Base-by-base conservation (phyloP, 2,797 vertebrate genomes). In the Artibeus jamaicensis region DNA sequence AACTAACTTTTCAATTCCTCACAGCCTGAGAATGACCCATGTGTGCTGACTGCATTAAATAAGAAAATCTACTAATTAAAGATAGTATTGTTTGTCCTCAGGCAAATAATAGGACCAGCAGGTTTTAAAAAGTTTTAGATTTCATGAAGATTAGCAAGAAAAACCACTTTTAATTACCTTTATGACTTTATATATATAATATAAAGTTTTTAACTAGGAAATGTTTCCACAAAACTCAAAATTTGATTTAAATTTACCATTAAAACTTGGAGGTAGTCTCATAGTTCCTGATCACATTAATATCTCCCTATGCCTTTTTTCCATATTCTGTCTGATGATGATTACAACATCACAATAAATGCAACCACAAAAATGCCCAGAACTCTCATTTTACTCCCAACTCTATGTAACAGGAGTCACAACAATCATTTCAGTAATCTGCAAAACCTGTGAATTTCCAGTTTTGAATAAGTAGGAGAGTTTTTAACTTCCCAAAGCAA, bases 111-210 rank as follows among this genome's bases (percentile, higher is more conserved):
- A 59, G 71, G n/a, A 29, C 0, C 76, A 89, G 59, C 46, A 62
- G 50, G n/a, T 22, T 87, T 88, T 67, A 10, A 65, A 76, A 97
- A 22, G 37, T 44, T 91, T 94, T 89, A 90, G 67, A 71, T 55
- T 84, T 83, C 42, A 62, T 18, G 16, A 77, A 65, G 42, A 84
- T 94, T 93, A 91, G 21, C 29, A 65, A 70, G 50, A 77, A 83
- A 87, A 85, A 82, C 32, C 14, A 46, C n/a, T 91, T 91, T 86
- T 19, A 48, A 76, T 19, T 34, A 78, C 22, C 7, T 46, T 79
- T 76, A 39, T 73, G n/a, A 77, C 12, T 67, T 55, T 44, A 24
- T 29, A 68, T 18, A 50, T 7, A 42, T 42, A 67, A 79, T 37
- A 55, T 70, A 88, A 88, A n/a, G 44, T 70, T 18, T 50, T 44